phyloP scores from a whole-genome alignment of 2,113 vertebrate genomes.

The Falcunculus frontatus region DNA sequence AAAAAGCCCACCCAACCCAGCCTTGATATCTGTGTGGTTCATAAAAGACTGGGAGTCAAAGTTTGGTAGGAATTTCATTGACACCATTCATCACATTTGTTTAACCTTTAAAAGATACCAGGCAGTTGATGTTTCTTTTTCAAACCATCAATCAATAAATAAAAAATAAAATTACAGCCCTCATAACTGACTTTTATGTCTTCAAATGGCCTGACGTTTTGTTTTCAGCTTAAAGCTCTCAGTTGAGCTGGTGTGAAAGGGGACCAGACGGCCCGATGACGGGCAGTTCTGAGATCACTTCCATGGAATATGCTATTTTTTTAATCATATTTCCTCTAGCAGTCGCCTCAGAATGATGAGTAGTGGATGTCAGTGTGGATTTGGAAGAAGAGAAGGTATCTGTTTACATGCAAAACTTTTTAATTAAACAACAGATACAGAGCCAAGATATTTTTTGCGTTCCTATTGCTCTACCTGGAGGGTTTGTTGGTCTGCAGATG shows the following conservation, averaged over 20 bases:
- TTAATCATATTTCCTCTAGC: neutral
- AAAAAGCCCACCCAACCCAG: neutral
- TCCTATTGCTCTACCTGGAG: neutral
- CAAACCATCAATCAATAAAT: neutral
- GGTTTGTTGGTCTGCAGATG: neutral
- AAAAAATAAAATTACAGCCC: neutral
- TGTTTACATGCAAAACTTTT: conserved; percentile 7
- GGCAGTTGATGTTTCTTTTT: neutral
- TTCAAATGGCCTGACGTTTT: neutral
- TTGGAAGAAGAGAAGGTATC: neutral
- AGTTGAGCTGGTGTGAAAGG: neutral
- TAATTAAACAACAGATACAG: neutral
- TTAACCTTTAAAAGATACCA: conserved; percentile 24
- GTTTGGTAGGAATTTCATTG: neutral
- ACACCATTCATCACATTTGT: neutral
- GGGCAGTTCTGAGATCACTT: neutral
- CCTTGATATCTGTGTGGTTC: neutral
- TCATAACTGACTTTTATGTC: neutral
- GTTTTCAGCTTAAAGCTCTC: neutral
- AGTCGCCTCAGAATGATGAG: neutral
- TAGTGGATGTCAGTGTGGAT: neutral
- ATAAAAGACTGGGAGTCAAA: neutral
- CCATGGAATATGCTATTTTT: neutral
- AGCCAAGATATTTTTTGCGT: neutral
- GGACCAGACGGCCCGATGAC: neutral